phyloP scores from a whole-genome alignment of 2,888 invertebrate genomes.

The Entomobrya proxima region DNA sequence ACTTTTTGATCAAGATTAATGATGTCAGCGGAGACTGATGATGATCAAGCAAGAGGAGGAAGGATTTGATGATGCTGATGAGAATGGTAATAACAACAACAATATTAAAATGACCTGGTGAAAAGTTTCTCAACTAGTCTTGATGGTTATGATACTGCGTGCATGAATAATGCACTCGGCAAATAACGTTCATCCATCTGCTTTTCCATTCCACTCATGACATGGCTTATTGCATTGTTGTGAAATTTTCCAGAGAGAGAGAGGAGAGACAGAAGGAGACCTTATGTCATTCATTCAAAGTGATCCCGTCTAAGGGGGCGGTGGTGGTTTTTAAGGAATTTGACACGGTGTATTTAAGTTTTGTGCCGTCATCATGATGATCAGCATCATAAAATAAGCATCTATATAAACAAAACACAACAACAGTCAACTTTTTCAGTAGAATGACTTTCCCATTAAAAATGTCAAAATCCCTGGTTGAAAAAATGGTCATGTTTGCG shows the following conservation, averaged over 20 bases:
- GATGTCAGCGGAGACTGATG: constrained; percentile 44
- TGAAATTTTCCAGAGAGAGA: neutral
- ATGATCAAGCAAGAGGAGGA: neutral
- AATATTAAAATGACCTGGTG: constrained; percentile 40
- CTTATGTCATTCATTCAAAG: constrained; percentile 23
- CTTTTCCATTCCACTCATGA: neutral
- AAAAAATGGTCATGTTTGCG: constrained; percentile 33
- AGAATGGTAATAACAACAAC: constrained; percentile 1
- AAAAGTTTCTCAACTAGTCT: constrained; percentile 41
- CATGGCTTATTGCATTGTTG: neutral
- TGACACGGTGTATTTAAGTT: constrained; percentile 30
- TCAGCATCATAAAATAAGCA: no score
- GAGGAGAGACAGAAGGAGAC: neutral
- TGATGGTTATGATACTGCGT: neutral
- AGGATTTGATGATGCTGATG: neutral
- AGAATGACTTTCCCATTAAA: constrained; percentile 39
- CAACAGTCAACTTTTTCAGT: constrained; percentile 13
- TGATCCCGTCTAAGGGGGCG: constrained; percentile 1
- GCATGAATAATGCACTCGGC: constrained; percentile 30
- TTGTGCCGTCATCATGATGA: neutral
- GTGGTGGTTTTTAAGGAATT: constrained; percentile 36
- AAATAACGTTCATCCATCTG: constrained; percentile 2
- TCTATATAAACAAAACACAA: constrained; percentile 39
- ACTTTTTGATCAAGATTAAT: constrained; percentile 57
- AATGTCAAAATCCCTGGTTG: constrained; percentile 26